Percentiles rank a stretch among this genome's conserved stretches.
phyloP scores from a whole-genome alignment of 2,797 vertebrate genomes.

The Pseudochirops corinnae region DNA sequence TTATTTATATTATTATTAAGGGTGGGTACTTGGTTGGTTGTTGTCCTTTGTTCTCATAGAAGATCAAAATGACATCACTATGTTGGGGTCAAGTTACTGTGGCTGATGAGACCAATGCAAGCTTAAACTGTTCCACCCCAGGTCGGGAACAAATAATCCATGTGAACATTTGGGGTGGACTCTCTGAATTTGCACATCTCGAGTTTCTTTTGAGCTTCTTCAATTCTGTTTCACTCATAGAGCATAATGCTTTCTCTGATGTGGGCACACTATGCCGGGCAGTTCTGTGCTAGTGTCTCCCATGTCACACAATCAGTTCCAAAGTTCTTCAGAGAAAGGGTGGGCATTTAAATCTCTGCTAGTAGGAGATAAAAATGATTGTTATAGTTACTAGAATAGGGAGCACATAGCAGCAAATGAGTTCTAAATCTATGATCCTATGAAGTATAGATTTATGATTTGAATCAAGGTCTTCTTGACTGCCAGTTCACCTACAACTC shows the following conservation, averaged over 20 bases:
- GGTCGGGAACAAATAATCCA: neutral
- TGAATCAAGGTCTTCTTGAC: too few relatives aligned
- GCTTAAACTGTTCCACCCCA: neutral
- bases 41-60: neutral
- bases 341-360: slow-evolving; percentile 21
- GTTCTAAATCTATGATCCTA: too few relatives aligned
- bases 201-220: neutral
- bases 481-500: too few relatives aligned
- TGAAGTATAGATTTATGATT: too few relatives aligned
- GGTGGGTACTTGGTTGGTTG: too few relatives aligned
- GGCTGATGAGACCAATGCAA: neutral
- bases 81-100: neutral
- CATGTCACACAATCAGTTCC: too few relatives aligned
- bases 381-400: slow-evolving; percentile 7
- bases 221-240: neutral
- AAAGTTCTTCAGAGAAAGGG: too few relatives aligned
- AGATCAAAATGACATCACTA: neutral
- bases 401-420: slow-evolving; percentile 2
- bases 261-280: neutral
- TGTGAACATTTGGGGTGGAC: neutral
- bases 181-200: neutral
- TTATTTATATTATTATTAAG: slow-evolving; percentile 37
- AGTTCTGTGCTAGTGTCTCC: neutral
- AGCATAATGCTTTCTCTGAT: neutral
- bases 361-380: neutral